Percentiles rank a stretch among this genome's conserved stretches.
Evolutionary conservation across 92 coral and sea anemone genomes (phyloP).

Genomic region (Epizoanthus rinbou): DNA sequence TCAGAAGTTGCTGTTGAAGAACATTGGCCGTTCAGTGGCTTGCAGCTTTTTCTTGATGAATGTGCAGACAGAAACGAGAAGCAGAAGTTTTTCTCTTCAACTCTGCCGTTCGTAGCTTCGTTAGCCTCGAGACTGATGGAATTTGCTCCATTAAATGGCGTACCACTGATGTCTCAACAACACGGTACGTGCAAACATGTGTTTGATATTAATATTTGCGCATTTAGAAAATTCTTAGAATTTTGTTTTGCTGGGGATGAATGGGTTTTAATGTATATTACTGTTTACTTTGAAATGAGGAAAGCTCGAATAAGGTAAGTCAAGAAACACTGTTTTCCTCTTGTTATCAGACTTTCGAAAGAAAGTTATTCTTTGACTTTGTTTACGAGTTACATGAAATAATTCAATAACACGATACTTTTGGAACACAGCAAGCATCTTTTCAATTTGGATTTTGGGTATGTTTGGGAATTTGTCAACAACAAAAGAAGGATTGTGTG

Average conservation of each 20-base stretch:
- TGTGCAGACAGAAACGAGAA: conserved; percentile 59
- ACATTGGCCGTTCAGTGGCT: conserved; percentile 72
- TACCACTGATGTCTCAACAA: conserved; percentile 46
- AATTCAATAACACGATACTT: background rate
- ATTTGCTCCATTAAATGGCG: conserved; percentile 56
- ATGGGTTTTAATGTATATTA: no score
- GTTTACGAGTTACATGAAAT: no score
- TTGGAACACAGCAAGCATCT: no score
- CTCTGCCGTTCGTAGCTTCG: conserved; percentile 65
- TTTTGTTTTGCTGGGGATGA: background rate
- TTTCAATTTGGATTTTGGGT: no score
- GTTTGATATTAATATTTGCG: background rate
- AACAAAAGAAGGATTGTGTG: conserved; percentile 1
- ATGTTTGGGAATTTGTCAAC: no score
- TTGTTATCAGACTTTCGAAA: no score
- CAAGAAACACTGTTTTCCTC: no score
- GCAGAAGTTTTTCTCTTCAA: conserved; percentile 46
- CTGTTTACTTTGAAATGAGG: no score
- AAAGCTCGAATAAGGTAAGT: no score
- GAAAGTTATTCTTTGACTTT: no score
- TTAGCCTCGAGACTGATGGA: conserved; percentile 65
- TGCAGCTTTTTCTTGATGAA: conserved; percentile 65
- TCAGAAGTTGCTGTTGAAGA: conserved; percentile 23
- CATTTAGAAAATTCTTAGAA: background rate
- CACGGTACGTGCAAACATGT: conserved; percentile 54